These are phyloP conservation scores for Epinotia nisella DNA, from an alignment of 2,888 invertebrate species.

Conservation along the genomic window DNA sequence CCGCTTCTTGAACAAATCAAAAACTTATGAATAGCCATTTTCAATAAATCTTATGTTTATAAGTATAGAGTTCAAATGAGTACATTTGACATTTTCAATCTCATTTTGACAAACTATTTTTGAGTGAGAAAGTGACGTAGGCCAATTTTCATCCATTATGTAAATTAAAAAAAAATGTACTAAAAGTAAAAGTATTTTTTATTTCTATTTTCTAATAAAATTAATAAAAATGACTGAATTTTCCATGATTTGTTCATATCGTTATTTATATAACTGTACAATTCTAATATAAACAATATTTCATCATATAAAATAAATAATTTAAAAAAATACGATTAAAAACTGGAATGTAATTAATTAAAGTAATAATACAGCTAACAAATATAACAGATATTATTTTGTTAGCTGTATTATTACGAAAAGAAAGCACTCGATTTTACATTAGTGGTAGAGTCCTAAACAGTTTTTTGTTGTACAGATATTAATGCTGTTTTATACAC, in stretches of 20 bases:
- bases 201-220: neutral
- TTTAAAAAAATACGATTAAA: neutral
- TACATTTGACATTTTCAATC: neutral
- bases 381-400: no score
- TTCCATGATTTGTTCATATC: neutral
- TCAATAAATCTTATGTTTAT: neutral
- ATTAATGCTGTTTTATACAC: no score
- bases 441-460: no score
- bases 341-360: conserved; percentile 23
- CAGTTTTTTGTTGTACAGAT: no score
- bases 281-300: neutral
- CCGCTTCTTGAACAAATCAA: conserved; percentile 7
- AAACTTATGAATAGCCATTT: neutral
- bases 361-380: neutral
- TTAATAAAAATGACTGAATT: neutral
- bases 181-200: no score
- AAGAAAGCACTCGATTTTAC: no score
- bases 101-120: no score
- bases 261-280: neutral
- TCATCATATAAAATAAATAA: neutral
- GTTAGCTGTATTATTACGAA: no score
- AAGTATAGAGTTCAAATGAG: neutral
- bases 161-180: no score
- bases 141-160: no score
- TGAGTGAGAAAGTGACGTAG: no score